Evolutionary conservation across 92 coral and sea anemone genomes (phyloP).

Genomic region (Zoanthus sociatus): DNA sequence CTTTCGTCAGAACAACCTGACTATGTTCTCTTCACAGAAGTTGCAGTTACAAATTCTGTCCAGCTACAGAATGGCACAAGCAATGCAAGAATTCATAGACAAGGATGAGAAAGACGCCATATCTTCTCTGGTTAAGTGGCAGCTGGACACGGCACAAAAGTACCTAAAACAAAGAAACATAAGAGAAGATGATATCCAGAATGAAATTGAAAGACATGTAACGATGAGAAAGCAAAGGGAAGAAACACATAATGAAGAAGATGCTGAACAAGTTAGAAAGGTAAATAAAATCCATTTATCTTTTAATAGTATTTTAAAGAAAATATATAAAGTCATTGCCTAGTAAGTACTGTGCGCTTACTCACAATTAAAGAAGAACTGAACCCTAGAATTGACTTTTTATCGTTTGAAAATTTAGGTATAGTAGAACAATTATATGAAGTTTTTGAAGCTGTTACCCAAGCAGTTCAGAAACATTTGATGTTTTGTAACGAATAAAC

Average conservation of each 20-base stretch:
- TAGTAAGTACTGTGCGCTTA: too few relatives aligned
- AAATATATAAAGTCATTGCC: too few relatives aligned
- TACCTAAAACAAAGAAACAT: constrained; percentile 74
- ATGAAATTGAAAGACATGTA: constrained; percentile 78
- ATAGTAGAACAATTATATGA: too few relatives aligned
- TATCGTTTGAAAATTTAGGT: too few relatives aligned
- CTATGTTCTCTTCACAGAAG: constrained; percentile 59
- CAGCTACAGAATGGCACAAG: constrained; percentile 92
- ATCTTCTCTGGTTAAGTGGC: constrained; percentile 86
- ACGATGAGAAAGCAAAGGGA: constrained; percentile 71
- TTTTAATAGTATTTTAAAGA: too few relatives aligned
- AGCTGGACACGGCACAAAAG: constrained; percentile 83
- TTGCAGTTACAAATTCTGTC: constrained; percentile 84
- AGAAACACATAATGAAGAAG: constrained; percentile 69
- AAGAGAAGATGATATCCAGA: constrained; percentile 78
- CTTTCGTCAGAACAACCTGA: background rate
- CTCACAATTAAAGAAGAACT: too few relatives aligned
- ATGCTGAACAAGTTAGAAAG: constrained; percentile 77
- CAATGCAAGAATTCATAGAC: constrained; percentile 94
- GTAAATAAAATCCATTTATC: constrained; percentile 7
- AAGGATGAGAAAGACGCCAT: constrained; percentile 98
- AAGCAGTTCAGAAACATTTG: too few relatives aligned
- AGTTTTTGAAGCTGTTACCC: too few relatives aligned
- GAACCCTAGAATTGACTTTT: too few relatives aligned
- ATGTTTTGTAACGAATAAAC: too few relatives aligned